Evolutionary conservation across 1,140 invertebrate genomes (phyloP).

Genomic region (Conus betulinus): DNA sequence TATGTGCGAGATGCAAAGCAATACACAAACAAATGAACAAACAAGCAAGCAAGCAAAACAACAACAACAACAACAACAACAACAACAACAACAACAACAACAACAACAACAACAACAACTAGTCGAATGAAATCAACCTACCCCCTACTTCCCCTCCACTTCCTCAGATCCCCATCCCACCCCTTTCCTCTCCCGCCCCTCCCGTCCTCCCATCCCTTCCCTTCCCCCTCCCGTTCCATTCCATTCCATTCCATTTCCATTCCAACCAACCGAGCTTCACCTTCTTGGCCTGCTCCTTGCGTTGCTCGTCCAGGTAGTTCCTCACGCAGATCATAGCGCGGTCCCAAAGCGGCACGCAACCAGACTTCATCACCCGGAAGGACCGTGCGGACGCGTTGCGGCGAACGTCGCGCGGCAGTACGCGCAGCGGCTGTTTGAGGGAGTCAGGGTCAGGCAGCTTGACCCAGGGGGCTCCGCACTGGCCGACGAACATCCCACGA

Average conservation of each 20-base stretch:
- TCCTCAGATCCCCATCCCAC: no score
- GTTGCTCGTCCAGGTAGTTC: slow-evolving; percentile 22
- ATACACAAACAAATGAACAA: no score
- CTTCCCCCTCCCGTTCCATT: not conserved
- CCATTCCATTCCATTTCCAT: not conserved
- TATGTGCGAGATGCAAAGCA: no score
- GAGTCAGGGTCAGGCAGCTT: not conserved
- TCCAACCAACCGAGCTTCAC: not conserved
- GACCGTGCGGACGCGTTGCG: slow-evolving; percentile 11
- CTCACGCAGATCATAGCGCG: not conserved
- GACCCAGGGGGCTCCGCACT: slow-evolving; percentile 3
- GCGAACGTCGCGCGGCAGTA: not conserved
- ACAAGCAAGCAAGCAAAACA: no score
- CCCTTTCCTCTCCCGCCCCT: no score
- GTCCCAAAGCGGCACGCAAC: slow-evolving; percentile 62
- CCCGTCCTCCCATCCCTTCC: no score
- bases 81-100: no score
- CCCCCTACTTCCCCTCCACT: no score
- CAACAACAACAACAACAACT: no score
- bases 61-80: no score
- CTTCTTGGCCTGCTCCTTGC: not conserved
- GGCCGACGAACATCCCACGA: not conserved
- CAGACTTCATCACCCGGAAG: not conserved
- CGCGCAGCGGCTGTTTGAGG: not conserved
- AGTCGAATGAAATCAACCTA: no score